Evolutionary conservation across 2,797 vertebrate genomes (phyloP), one percentile per base, ranked within the genome.

Genomic region (Hafferia zeledoni): DNA sequence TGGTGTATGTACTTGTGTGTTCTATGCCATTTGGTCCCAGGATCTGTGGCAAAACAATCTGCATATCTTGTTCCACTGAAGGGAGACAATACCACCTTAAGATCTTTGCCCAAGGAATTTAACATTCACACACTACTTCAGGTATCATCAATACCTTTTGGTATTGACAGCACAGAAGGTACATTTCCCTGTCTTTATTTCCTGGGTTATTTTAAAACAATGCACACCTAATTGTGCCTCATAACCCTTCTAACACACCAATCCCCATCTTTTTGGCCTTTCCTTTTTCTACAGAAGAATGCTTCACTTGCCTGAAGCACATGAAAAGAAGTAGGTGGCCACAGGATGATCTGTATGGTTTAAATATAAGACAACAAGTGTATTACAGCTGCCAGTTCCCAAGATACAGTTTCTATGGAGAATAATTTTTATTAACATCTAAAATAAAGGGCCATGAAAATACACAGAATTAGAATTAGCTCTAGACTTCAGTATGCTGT

Each of bases 401-500:
- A 84, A 92, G 67, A 93, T 52, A 76, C 52, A 8, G 86, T 82
- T 92, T 90, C 93, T 81, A 97, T 68, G 43, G 78, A 93, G 88
- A 94, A 28, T 46, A 83, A 79, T 84, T 91, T 89, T 28, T 35
- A 89, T 64, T 84, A 79, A 64, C 39, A 63, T 74, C 53, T 90
- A 80, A 84, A 90, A 76, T 33, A 85, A 85, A 92, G 50, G 31
- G 46, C 37, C 41, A 87, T 25, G 46, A 82, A 92, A 74, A 60
- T 7, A 35, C 9, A 89, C 67, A 67, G 67, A 67, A 79, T 41
- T 41, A 41, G 25, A 92, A 92, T 46, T 74, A 64, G 24, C 19
- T 68, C 57, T 50, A 23, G 31, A 69, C 14, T 50, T 22, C 7
- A 61, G 31, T 8, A 18, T 5, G 47, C 41, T n/a, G 50, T 57